phyloP scores from a whole-genome alignment of 2,113 vertebrate species.

The Percopsis transmontana region DNA sequence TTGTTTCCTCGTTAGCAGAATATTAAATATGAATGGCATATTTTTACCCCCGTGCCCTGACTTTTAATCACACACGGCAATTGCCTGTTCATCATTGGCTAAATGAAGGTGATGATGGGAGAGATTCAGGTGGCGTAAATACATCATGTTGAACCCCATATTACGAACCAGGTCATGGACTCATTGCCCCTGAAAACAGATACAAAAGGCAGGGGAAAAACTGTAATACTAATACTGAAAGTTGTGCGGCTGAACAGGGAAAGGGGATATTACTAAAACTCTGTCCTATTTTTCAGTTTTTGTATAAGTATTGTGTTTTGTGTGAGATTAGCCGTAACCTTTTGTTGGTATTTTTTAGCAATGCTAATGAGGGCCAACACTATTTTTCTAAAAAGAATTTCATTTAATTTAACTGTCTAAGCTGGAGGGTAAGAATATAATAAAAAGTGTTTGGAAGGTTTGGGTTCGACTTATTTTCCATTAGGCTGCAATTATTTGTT shows the following conservation, averaged over 20 bases:
- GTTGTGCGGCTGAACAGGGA: neutral
- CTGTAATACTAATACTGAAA: neutral
- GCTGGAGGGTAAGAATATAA: neutral
- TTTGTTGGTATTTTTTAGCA: neutral
- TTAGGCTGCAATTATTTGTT: neutral
- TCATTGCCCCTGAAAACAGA: conserved; percentile 36
- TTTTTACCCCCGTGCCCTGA: conserved; percentile 69
- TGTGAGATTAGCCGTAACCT: neutral
- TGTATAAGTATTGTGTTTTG: neutral
- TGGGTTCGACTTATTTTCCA: neutral
- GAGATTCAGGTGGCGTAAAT: conserved; percentile 44
- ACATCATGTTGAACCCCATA: conserved; percentile 48
- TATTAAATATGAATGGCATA: conserved; percentile 77
- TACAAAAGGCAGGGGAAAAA: conserved; percentile 10
- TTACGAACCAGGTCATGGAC: conserved; percentile 66
- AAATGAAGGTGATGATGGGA: conserved; percentile 71
- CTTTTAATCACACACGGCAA: conserved; percentile 73
- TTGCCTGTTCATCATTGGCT: conserved; percentile 73
- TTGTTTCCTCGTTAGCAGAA: conserved; percentile 71
- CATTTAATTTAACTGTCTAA: neutral
- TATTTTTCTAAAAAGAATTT: neutral
- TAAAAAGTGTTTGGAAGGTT: neutral
- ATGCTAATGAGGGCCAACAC: neutral
- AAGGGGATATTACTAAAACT: no score
- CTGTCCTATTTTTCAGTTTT: neutral